These are phyloP conservation scores for Stichopus horrens DNA, from an alignment of 53 echinoderm and acorn worm genomes.

Conservation along the genomic window DNA sequence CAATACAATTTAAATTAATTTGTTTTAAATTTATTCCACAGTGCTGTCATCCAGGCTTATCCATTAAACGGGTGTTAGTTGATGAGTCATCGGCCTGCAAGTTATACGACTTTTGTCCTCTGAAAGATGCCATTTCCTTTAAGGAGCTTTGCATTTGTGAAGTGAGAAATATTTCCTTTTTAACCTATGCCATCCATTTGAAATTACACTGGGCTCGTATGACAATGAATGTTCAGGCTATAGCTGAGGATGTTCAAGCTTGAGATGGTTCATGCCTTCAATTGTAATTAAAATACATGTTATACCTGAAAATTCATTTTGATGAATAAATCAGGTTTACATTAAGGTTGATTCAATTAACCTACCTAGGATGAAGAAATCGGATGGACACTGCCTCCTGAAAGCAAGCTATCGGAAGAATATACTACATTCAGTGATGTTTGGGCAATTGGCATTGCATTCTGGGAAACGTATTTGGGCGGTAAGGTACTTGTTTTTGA, in stretches of 20 bases:
- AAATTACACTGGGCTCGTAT: too few species aligned
- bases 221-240: too few species aligned
- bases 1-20: too few species aligned
- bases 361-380: neutral
- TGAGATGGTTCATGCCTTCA: too few species aligned
- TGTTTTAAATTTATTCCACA: neutral
- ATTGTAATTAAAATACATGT: too few species aligned
- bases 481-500: neutral
- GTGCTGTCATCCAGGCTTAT: neutral
- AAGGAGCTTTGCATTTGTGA: neutral
- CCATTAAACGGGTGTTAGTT: neutral
- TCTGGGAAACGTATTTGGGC: neutral
- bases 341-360: neutral
- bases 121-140: neutral
- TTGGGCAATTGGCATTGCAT: conserved; percentile 4
- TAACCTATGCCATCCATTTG: too few species aligned
- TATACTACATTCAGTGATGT: neutral
- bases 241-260: too few species aligned
- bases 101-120: neutral
- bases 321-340: neutral
- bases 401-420: neutral
- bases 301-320: neutral
- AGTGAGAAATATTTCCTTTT: neutral
- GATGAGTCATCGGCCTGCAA: neutral
- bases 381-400: neutral